A percentile compares a stretch with the other conserved stretches of the same genome.
phyloP scores from a whole-genome alignment of 2,113 vertebrate genomes.

The Trogon melanurus region DNA sequence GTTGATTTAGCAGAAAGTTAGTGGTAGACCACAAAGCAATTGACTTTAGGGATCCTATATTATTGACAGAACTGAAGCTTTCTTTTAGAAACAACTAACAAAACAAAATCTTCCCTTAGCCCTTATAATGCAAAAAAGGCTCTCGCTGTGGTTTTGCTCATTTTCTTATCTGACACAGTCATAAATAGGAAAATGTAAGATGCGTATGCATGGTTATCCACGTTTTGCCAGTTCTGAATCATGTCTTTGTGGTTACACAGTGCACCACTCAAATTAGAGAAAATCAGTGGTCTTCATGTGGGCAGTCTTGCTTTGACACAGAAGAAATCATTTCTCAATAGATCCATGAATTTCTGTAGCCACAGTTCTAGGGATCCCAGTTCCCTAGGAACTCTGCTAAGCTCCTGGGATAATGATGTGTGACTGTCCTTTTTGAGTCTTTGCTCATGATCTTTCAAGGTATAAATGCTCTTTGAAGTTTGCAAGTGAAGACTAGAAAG shows the following conservation, averaged over 20 bases:
- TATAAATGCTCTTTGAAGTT: background rate
- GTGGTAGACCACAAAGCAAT: background rate
- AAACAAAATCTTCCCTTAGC: background rate
- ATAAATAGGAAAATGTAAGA: background rate
- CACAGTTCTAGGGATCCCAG: background rate
- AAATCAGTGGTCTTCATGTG: fast-evolving
- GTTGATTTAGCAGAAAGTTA: background rate
- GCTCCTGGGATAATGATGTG: background rate
- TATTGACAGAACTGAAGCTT: background rate
- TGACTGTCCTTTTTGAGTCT: background rate
- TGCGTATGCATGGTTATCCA: background rate
- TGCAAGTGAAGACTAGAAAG: background rate
- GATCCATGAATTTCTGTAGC: background rate
- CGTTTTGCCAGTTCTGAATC: background rate
- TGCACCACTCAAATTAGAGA: background rate
- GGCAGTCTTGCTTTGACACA: background rate
- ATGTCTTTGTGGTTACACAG: background rate
- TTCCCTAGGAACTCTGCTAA: background rate
- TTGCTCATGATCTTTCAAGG: background rate
- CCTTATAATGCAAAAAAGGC: background rate
- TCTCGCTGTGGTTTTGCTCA: fast-evolving
- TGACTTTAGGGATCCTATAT: background rate
- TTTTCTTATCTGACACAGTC: background rate
- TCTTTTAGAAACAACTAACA: background rate
- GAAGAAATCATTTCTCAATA: background rate